Evolutionary conservation across 2,113 vertebrate species (phyloP), one percentile per base, ranked within the genome.

Genomic region (Chrysochloris asiatica): DNA sequence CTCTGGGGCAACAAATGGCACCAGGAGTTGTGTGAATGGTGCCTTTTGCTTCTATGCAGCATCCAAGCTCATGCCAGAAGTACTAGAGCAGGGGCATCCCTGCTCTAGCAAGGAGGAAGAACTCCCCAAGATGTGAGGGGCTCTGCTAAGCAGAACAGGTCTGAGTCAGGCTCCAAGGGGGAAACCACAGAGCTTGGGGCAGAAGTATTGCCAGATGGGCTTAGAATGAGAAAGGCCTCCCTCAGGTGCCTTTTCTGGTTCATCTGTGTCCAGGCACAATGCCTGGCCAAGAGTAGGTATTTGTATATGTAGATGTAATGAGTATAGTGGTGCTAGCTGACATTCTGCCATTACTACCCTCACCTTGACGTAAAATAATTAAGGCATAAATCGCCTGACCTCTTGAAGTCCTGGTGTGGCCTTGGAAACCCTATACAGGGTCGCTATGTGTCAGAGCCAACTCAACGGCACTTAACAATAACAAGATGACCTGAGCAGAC

Each of bases 241-340:
- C 30, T 36, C 11, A 0, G n/a, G 14, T 19, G 3, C 0, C 26
- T 47, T 24, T 0, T 28, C 41, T 2, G 2, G 13, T 21, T 84
- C 45, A 2, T 19, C 75, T 50, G 76, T 69, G 61, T 85, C 80
- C 81, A 52, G 59, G 38, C 36, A 28, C 56, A n/a, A 7, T 43
- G 14, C 82, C 67, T 54, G 43, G 22, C 36, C 26, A 78, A 56
- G 24, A 78, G 22, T 54, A 71, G 6, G 1, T 28, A 2, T 59
- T 36, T 11, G 28, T n/a, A n/a, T n/a, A 36, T 45, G 4, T 30
- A 33, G 30, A 28, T 36, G 52, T 76, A 52, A 21, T 28, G 24
- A 88, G 9, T 16, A 28, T 4, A 30, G 14, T 30, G 56, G n/a
- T 36, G 65, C 36, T 45, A 0, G 11, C 36, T 86, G 90, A 92